phyloP scores from a whole-genome alignment of 2,797 vertebrate genomes.

The Channa striata region DNA sequence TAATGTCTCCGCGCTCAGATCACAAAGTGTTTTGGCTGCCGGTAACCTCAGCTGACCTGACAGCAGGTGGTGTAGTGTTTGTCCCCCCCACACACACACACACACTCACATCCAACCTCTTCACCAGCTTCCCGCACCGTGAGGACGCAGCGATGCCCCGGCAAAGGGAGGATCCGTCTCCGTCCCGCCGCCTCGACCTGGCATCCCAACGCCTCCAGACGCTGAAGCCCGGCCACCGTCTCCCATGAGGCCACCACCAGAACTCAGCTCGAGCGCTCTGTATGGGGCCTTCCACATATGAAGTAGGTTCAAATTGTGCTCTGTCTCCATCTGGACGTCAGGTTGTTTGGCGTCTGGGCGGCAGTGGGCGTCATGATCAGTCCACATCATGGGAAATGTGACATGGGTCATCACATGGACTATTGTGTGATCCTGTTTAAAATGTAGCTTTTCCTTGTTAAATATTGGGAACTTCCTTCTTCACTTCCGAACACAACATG shows the following conservation, averaged over 20 bases:
- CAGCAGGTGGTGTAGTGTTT: constrained; percentile 44
- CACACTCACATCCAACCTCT: constrained; percentile 37
- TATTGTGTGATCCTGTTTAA: too few species aligned
- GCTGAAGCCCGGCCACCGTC: constrained; percentile 65
- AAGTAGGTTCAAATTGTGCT: constrained; percentile 71
- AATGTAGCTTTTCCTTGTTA: too few species aligned
- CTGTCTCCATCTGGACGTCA: constrained; percentile 1
- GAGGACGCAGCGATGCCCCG: constrained; percentile 75
- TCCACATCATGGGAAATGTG: background rate
- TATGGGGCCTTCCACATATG: constrained; percentile 83
- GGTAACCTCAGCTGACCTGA: constrained; percentile 70
- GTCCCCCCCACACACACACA: too few species aligned
- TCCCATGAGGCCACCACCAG: constrained; percentile 84
- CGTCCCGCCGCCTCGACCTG: constrained; percentile 66
- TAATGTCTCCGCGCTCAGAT: constrained; percentile 32
- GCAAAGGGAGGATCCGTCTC: constrained; percentile 61
- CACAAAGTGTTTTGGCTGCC: constrained; percentile 48
- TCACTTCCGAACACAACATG: too few species aligned
- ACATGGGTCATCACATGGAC: background rate
- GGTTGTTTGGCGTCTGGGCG: too few species aligned
- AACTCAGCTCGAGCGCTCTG: constrained; percentile 80
- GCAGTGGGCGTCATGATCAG: background rate
- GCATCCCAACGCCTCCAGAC: constrained; percentile 54
- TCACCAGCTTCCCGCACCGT: constrained; percentile 44
- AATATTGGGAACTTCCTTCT: too few species aligned